These are phyloP conservation scores for Mayetiola destructor DNA, from an alignment of 2,888 invertebrate genomes.

Conservation along the genomic window DNA sequence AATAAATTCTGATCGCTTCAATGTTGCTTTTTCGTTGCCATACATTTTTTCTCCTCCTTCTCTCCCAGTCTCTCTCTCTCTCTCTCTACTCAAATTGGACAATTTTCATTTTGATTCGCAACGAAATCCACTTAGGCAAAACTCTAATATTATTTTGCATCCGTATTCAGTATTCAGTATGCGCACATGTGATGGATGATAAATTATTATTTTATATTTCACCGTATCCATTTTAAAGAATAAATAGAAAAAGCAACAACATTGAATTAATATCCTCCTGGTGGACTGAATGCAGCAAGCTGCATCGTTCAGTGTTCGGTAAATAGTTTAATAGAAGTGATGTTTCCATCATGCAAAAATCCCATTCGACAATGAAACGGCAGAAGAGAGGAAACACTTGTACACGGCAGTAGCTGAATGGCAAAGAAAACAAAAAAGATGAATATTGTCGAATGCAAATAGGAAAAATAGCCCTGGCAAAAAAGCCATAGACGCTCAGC, in stretches of 20 bases:
- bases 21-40: neutral
- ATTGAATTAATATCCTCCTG: slow-evolving; percentile 8
- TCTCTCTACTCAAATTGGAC: neutral
- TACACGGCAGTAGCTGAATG: neutral
- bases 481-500: neutral
- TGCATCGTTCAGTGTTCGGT: neutral
- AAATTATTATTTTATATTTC: slow-evolving; percentile 9
- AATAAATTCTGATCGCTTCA: slow-evolving; percentile 12
- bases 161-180: too few relatives aligned
- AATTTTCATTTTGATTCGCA: neutral
- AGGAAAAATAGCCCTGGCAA: too few relatives aligned
- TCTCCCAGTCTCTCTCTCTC: neutral
- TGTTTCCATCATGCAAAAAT: slow-evolving; percentile 10
- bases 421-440: neutral
- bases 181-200: slow-evolving; percentile 9
- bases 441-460: neutral
- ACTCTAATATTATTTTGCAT: neutral
- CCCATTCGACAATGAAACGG: neutral
- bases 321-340: slow-evolving; percentile 5
- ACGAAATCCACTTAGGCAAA: slow-evolving; percentile 5
- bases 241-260: slow-evolving; percentile 7
- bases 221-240: slow-evolving; percentile 8
- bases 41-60: too few relatives aligned
- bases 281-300: neutral
- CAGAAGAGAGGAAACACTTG: neutral